Evolutionary conservation across 2,113 vertebrate species (phyloP), one percentile per base, ranked within the genome.

Genomic region (Pseudonaja textilis): DNA sequence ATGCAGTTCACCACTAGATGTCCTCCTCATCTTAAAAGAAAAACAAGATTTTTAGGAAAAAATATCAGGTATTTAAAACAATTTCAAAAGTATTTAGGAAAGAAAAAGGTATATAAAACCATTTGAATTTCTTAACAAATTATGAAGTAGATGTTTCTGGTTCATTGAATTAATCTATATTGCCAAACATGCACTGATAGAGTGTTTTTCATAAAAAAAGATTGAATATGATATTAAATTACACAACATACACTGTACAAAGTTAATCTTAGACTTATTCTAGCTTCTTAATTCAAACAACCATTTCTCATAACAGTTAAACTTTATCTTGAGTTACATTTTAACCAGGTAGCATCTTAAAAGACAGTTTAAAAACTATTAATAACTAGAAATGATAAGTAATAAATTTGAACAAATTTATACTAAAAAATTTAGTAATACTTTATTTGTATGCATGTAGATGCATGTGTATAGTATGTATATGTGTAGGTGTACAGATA

Each of bases 11-110:
- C 96, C 97, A 2, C 96, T 96, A 97, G 97, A 96, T 96, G 96
- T 90, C 95, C 94, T 96, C 88, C 93, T 96, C 88, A 91, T 96
- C 95, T 96, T 96, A 39, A 81, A 97, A 96, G 61, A 57, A 59
- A 0, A 0, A 0, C 20, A 87, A 25, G 6, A 85, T 42, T 59
- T 42, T 39, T 0, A 22, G 0, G 1, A 1, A 54, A 45, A 54
- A 45, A 2, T 50, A 23, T 0, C 57, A 74, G 39, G 59, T 42
- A 25, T 26, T 74, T 74, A 74, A 74, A 74, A 34, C 16, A 74
- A 34, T 74, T 34, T 25, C 1, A 0, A 88, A 91, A 90, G 9
- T 56, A 22, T 91, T 93, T 90, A 90, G 50, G 26, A 2, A 29
- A 26, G 93, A 94, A 93, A 95, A 96, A 10, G 89, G 91, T 92